Percentiles rank a stretch among this genome's conserved stretches.
phyloP scores from a whole-genome alignment of 2,888 invertebrate species.

The Eledona agricola region DNA sequence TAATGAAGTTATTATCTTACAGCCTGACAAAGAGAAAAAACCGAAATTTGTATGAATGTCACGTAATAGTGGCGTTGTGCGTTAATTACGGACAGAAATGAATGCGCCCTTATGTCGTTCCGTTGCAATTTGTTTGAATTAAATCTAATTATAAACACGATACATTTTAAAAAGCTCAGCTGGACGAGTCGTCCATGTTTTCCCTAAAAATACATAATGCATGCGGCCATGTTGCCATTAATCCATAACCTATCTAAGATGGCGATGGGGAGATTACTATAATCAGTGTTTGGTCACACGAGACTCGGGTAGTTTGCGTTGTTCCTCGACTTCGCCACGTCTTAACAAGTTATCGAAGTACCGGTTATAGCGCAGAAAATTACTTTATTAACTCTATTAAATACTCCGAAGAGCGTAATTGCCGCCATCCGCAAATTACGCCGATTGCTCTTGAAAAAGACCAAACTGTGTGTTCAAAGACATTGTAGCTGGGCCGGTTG shows the following conservation, averaged over 20 bases:
- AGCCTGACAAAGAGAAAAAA: no score
- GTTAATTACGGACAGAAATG: no score
- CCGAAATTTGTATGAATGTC: no score
- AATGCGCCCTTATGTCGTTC: slow-evolving; percentile 10
- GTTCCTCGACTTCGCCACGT: slow-evolving; percentile 30
- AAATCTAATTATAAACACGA: slow-evolving; percentile 18
- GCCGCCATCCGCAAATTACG: slow-evolving; percentile 35
- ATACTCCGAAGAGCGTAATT: slow-evolving; percentile 30
- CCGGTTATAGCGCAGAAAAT: slow-evolving; percentile 38
- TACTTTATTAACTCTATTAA: slow-evolving; percentile 39
- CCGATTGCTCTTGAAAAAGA: slow-evolving; percentile 18
- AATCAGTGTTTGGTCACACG: slow-evolving; percentile 51
- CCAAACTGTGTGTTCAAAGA: no score
- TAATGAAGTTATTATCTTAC: no score
- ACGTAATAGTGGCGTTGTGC: no score
- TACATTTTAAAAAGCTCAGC: no score
- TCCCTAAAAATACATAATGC: slow-evolving; percentile 37
- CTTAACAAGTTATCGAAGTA: slow-evolving; percentile 41
- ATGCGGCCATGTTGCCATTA: slow-evolving; percentile 45
- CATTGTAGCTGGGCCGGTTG: no score
- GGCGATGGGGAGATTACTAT: slow-evolving; percentile 50
- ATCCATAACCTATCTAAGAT: slow-evolving; percentile 48
- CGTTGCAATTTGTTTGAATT: slow-evolving; percentile 25
- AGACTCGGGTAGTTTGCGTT: slow-evolving; percentile 37
- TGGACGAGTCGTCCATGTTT: slow-evolving; percentile 12